phyloP scores from a whole-genome alignment of 2,113 vertebrate genomes.

The Thinocorus orbignyianus region DNA sequence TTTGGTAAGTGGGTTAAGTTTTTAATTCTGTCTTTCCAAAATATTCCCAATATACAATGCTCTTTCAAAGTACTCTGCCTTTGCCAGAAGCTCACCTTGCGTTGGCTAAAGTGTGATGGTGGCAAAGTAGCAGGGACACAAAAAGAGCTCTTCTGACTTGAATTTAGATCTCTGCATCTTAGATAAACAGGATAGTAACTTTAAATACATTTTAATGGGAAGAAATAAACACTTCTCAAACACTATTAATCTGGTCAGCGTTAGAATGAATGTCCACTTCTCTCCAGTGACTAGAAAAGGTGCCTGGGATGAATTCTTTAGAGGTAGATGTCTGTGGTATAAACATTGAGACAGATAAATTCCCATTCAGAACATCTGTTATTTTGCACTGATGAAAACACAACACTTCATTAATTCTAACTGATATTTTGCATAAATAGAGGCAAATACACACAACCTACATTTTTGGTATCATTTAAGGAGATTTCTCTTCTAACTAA shows the following conservation, averaged over 20 bases:
- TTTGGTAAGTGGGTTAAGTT: not conserved
- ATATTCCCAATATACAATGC: not conserved
- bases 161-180: not conserved
- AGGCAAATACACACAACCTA: not conserved
- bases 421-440: slow-evolving; percentile 30
- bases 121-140: not conserved
- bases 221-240: not conserved
- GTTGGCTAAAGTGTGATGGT: not conserved
- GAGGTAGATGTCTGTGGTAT: not conserved
- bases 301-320: not conserved
- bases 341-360: not conserved
- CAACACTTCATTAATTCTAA: not conserved
- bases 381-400: not conserved
- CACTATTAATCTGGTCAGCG: not conserved
- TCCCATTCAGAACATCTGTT: not conserved
- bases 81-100: not conserved
- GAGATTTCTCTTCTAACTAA: not conserved
- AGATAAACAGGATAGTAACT: not conserved
- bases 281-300: not conserved
- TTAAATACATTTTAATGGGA: not conserved
- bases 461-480: not conserved
- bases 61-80: not conserved
- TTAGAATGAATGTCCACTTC: not conserved
- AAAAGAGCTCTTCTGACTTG: not conserved
- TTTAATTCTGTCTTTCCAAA: not conserved